These are phyloP conservation scores for Microtus pennsylvanicus DNA, from an alignment of 2,113 vertebrate species.

Conservation along the genomic window DNA sequence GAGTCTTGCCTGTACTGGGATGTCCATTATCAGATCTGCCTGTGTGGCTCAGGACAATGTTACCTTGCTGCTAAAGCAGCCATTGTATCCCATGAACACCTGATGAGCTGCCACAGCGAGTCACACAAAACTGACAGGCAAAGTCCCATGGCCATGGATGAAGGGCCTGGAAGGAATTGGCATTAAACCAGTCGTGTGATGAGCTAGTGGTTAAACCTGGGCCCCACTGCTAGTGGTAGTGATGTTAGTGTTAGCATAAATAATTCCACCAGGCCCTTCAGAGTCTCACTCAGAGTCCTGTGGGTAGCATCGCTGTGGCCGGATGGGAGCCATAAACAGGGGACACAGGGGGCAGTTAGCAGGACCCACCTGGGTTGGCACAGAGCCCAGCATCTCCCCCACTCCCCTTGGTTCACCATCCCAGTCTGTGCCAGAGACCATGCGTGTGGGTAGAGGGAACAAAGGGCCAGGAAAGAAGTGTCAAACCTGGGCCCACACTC, in stretches of 20 bases:
- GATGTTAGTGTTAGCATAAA: accelerated
- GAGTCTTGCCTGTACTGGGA: neutral
- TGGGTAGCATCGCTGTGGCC: accelerated
- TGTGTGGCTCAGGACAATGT: accelerated
- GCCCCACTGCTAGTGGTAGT: accelerated
- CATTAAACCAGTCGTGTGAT: accelerated
- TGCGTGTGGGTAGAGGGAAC: too few species aligned
- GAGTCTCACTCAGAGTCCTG: too few species aligned
- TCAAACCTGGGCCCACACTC: neutral
- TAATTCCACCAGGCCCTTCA: too few species aligned
- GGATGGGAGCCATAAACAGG: accelerated
- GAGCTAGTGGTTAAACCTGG: accelerated
- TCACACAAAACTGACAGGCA: neutral
- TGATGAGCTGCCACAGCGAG: neutral
- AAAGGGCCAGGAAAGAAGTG: accelerated
- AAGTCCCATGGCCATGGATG: neutral
- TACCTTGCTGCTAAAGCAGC: neutral
- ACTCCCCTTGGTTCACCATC: accelerated
- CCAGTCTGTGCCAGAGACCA: neutral
- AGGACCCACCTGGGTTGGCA: accelerated
- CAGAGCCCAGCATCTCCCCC: accelerated
- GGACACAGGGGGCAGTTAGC: neutral
- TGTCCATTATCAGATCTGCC: neutral
- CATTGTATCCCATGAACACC: accelerated
- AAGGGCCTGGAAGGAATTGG: accelerated